Evolutionary conservation across 2,888 invertebrate genomes (phyloP), one percentile per base, ranked within the genome.

Genomic region (Limenitis camilla): DNA sequence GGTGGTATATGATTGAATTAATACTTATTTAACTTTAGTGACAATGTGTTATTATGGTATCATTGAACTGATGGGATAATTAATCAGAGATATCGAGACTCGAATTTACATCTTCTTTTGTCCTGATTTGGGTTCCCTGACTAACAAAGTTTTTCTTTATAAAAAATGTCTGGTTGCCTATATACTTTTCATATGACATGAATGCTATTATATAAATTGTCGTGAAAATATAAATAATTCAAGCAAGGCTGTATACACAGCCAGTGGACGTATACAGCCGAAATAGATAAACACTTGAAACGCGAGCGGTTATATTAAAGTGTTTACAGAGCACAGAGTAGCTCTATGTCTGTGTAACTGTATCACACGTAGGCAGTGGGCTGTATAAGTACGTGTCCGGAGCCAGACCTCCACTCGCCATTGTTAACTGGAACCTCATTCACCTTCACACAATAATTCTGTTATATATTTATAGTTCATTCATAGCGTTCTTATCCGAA

Each of bases 391-490:
- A 28, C 35, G 47, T 40, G 38, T 31, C n/a, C n/a, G n/a, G n/a
- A n/a, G n/a, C 44, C 30, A 52, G 44, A 46, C 31, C 10, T 40
- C 40, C 29, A 49, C 38, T 36, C 40, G 47, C 49, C 53, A 53
- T 53, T 58, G 35, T 55, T 53, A 49, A 9, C 41, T 46, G 45
- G 40, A 29, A 52, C 28, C 48, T 51, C 51, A 49, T 55, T 43
- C 53, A 55, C 38, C 19, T 39, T 48, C 39, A 40, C 19, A 40
- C 29, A 42, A 48, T 11, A 36, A 42, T 35, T 42, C 35, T 32
- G 31, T 32, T 41, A 45, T 44, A 45, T 39, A 29, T 39, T 48
- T 45, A 40, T 42, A 35, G 29, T 55, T 42, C 38, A 53, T 46
- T 42, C 29, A 33, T 41, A 36, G 35, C 40, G 46, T 49, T 27